phyloP scores from a whole-genome alignment of 2,797 vertebrate species.

The Telmatherina bonti region DNA sequence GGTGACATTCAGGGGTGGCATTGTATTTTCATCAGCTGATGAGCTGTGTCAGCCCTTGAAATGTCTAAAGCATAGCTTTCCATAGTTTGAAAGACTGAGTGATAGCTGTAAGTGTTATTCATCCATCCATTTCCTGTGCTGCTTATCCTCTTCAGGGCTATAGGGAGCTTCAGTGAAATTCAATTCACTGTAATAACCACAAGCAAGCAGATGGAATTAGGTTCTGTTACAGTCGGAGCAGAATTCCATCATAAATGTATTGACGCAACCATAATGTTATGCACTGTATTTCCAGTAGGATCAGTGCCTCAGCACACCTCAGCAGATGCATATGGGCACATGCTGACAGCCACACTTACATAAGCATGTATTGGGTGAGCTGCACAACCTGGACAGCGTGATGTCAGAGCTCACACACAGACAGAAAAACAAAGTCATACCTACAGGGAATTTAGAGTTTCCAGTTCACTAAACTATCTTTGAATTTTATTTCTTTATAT shows the following conservation, averaged over 20 bases:
- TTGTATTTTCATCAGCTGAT: conserved; percentile 45
- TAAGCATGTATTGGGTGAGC: conserved; percentile 9
- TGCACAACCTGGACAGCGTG: conserved; percentile 43
- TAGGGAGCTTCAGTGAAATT: conserved; percentile 1
- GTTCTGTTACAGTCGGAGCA: not conserved
- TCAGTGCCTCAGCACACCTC: not conserved
- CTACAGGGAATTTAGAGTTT: conserved; percentile 59
- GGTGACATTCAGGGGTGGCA: conserved; percentile 43
- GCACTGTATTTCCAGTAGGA: not conserved
- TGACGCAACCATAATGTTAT: not conserved
- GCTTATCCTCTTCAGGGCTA: conserved; percentile 17
- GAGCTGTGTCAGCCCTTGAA: conserved; percentile 31
- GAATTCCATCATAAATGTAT: not conserved
- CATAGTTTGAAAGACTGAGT: conserved; percentile 34
- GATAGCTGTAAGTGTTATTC: conserved; percentile 28
- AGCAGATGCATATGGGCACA: not conserved
- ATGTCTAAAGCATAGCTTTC: conserved; percentile 21
- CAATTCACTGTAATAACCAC: conserved; percentile 5
- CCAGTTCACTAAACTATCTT: conserved; percentile 59
- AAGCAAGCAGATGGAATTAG: not conserved
- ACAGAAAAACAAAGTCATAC: conserved; percentile 56
- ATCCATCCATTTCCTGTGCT: conserved; percentile 12
- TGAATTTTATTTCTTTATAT: conserved; percentile 22
- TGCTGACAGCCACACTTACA: not conserved
- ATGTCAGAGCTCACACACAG: conserved; percentile 37